Base-by-base conservation (phyloP, 1,140 invertebrate genomes). In the Sarcophaga bullata region DNA sequence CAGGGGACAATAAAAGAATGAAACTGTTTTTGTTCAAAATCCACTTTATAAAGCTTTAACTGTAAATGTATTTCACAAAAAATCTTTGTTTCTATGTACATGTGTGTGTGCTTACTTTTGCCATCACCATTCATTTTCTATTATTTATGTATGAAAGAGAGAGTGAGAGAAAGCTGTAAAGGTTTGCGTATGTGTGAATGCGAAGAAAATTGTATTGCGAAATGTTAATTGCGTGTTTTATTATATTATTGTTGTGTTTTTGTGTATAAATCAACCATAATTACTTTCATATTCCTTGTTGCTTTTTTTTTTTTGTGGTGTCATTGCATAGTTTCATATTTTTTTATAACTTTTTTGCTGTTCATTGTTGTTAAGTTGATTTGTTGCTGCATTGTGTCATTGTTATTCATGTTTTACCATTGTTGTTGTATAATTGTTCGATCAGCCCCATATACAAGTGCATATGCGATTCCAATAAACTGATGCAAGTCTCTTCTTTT, bases 301-400 rank as follows among this genome's bases (percentile, higher is more conserved):
- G n/a, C n/a, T n/a, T 37, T 37, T 37, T 37, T 37, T 37, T 37
- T 4, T 37, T 37, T 37, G 1, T 37, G 25, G 8, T 52, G 6
- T n/a, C n/a, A n/a, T n/a, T 52, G 50, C 8, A 52, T 52, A 52
- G 13, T 10, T 52, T 52, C 13, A 52, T 10, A 52, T 52, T 52
- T 52, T 9, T 52, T 52, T 52, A 10, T 3, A 52, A 3, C 1
- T 52, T 52, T 52, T 52, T 52, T 52, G 50, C 50, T 68, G 62
- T 68, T 19, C n/a, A n/a, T 68, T 68, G n/a, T 68, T 68, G n/a
- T 19, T 68, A 4, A 68, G n/a, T 68, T 68, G 62, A 68, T 68
- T 68, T 68, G 62, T 68, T 19, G 62, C 17, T 8, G n/a, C n/a
- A 68, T n/a, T 58, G 13, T 58, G 15, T 58, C 19, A 19, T 19